phyloP scores from a whole-genome alignment of 2,113 vertebrate species.

The Thamnaconus septentrionalis region DNA sequence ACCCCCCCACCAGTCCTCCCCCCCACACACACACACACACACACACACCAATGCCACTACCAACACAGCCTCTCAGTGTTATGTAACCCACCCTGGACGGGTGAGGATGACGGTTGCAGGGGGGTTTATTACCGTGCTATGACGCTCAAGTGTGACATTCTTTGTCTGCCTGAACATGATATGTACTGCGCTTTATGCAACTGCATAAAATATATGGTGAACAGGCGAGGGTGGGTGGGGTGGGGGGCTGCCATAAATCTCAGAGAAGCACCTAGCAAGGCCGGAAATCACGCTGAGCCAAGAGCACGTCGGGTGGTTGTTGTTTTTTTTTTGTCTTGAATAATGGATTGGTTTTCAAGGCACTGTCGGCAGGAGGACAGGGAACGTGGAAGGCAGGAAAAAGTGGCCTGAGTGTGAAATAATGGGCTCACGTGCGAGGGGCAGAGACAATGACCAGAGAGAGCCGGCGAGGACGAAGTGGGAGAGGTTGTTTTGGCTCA shows the following conservation, averaged over 20 bases:
- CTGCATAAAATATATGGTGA: too few species aligned
- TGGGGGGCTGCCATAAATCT: too few species aligned
- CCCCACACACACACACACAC: too few species aligned
- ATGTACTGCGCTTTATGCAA: not conserved
- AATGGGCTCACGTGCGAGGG: conserved; percentile 13
- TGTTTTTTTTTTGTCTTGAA: not conserved
- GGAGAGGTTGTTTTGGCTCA: conserved; percentile 59
- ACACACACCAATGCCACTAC: too few species aligned
- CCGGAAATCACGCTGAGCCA: too few species aligned
- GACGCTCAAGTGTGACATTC: conserved; percentile 55
- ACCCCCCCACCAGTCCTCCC: not conserved
- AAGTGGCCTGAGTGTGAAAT: not conserved
- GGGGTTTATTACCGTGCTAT: conserved; percentile 50
- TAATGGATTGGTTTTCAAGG: conserved; percentile 18
- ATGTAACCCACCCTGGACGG: conserved; percentile 33
- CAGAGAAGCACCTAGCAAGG: too few species aligned
- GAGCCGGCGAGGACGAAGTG: conserved; percentile 25
- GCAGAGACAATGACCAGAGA: conserved; percentile 38
- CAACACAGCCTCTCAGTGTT: conserved; percentile 26
- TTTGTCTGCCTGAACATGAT: conserved; percentile 25
- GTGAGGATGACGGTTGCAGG: conserved; percentile 14
- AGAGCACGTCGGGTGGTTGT: too few species aligned
- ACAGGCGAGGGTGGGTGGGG: too few species aligned
- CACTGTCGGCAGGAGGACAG: conserved; percentile 7
- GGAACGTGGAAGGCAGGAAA: conserved; percentile 3